Evolutionary conservation across 2,113 vertebrate genomes (phyloP).

Genomic region (Percina caprodes): DNA sequence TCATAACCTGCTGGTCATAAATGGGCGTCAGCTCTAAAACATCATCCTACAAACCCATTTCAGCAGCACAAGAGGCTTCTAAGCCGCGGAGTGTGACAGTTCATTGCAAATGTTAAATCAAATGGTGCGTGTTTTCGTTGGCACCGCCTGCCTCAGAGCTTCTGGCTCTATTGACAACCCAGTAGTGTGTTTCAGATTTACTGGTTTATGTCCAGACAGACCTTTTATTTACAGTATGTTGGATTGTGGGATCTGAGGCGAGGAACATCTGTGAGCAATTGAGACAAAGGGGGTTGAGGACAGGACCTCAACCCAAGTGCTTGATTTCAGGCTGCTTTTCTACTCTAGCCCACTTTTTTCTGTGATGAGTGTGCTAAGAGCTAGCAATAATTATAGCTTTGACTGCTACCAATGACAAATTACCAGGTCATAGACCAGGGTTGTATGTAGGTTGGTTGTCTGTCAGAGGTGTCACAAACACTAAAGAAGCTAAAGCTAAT

Average conservation of each 20-base stretch:
- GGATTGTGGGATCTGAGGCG: constrained; percentile 58
- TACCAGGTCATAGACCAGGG: not conserved
- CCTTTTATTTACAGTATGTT: constrained; percentile 72
- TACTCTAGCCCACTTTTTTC: constrained; percentile 28
- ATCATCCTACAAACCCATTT: constrained; percentile 16
- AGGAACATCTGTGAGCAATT: constrained; percentile 79
- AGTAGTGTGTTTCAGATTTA: constrained; percentile 75
- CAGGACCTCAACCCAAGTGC: constrained; percentile 53
- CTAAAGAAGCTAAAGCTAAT: not conserved
- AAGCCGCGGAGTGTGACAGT: constrained; percentile 36
- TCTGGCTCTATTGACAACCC: constrained; percentile 60
- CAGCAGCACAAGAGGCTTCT: constrained; percentile 29
- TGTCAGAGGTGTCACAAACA: not conserved
- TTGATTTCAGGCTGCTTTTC: constrained; percentile 46
- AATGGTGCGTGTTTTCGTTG: constrained; percentile 67
- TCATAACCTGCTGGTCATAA: constrained; percentile 20
- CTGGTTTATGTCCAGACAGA: constrained; percentile 63
- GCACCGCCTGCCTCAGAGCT: constrained; percentile 35
- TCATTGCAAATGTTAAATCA: constrained; percentile 65
- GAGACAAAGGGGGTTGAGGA: constrained; percentile 43
- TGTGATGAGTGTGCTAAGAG: constrained; percentile 25
- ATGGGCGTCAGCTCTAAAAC: constrained; percentile 29
- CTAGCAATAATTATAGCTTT: constrained; percentile 4
- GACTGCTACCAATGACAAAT: constrained; percentile 26
- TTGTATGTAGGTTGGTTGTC: not conserved